phyloP scores from a whole-genome alignment of 2,113 vertebrate species.

The Phalacrocorax brasilianus region DNA sequence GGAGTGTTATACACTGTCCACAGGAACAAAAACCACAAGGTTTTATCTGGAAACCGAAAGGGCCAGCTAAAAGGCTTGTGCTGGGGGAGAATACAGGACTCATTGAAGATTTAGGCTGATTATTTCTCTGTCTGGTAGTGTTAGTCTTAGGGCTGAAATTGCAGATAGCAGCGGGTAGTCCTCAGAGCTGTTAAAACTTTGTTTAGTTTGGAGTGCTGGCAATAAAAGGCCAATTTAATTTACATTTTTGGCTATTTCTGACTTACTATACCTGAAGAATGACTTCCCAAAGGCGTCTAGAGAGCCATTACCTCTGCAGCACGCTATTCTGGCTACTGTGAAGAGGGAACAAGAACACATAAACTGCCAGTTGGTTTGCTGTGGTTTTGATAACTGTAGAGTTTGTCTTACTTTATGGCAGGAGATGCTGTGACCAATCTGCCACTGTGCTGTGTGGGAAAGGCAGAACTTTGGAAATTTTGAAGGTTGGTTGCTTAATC shows the following conservation, averaged over 20 bases:
- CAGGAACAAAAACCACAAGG: neutral
- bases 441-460: neutral
- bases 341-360: slow-evolving; percentile 35
- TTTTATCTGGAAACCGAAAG: neutral
- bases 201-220: neutral
- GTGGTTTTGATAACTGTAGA: slow-evolving; percentile 40
- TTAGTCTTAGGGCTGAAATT: neutral
- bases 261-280: slow-evolving; percentile 9
- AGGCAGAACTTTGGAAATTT: neutral
- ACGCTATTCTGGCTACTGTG: slow-evolving; percentile 16
- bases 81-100: neutral
- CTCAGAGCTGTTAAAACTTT: neutral
- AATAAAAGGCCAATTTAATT: slow-evolving; percentile 22
- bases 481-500: neutral
- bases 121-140: neutral
- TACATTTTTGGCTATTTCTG: slow-evolving; percentile 14
- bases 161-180: neutral
- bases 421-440: neutral
- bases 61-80: neutral
- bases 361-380: slow-evolving; percentile 32
- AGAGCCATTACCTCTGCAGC: slow-evolving; percentile 14
- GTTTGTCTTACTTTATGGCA: slow-evolving; percentile 16
- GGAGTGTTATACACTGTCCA: neutral
- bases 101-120: neutral
- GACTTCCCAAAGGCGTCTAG: neutral